These are phyloP conservation scores for Eupeodes corollae DNA, from an alignment of 1,140 invertebrate species.

Conservation along the genomic window DNA sequence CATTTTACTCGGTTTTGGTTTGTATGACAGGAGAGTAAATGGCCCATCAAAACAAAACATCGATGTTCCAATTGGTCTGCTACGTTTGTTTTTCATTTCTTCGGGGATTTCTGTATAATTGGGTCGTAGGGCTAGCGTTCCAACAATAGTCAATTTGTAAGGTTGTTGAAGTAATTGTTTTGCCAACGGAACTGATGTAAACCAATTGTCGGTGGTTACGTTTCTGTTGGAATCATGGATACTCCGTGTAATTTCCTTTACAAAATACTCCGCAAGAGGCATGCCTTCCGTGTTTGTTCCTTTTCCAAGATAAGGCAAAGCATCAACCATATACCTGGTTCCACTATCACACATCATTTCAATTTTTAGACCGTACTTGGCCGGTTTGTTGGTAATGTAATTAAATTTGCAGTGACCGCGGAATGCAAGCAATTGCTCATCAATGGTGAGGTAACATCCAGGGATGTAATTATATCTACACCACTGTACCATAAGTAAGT, in stretches of 20 bases:
- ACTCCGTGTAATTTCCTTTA: conserved; percentile 1
- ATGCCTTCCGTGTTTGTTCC: not conserved
- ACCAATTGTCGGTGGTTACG: conserved; percentile 29
- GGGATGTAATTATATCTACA: conserved; percentile 12
- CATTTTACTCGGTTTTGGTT: conserved; percentile 10
- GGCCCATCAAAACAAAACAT: conserved; percentile 9
- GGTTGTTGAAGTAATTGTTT: conserved; percentile 7
- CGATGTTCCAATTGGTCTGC: conserved; percentile 1
- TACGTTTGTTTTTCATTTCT: too few species aligned
- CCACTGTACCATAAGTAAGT: conserved; percentile 20
- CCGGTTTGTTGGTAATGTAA: conserved; percentile 27
- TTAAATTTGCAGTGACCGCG: conserved; percentile 17
- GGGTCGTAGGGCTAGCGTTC: conserved; percentile 13
- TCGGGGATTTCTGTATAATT: conserved; percentile 23
- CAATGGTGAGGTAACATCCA: conserved; percentile 14
- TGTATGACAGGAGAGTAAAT: conserved; percentile 10
- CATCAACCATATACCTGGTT: conserved; percentile 17
- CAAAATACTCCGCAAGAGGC: not conserved
- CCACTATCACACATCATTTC: conserved; percentile 13
- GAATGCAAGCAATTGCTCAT: conserved; percentile 24
- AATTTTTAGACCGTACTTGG: conserved; percentile 37
- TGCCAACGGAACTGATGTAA: conserved; percentile 17
- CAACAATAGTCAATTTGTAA: conserved; percentile 20
- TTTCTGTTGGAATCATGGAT: conserved; percentile 20
- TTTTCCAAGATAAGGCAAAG: conserved; percentile 3